Evolutionary conservation across 1,140 invertebrate genomes (phyloP).

Genomic region (Drosophila repleta): DNA sequence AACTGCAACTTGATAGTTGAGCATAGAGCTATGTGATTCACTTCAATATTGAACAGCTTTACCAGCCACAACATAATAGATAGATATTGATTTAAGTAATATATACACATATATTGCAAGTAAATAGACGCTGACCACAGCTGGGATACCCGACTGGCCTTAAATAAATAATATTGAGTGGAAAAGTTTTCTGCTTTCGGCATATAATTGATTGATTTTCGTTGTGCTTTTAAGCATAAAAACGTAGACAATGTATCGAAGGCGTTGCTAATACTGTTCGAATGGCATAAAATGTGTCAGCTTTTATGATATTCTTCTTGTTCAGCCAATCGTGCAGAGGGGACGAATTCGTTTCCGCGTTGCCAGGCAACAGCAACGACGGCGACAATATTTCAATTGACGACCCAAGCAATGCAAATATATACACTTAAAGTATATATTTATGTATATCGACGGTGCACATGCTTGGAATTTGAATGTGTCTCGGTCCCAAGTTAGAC

Average conservation of each 20-base stretch:
- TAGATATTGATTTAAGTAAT: no score
- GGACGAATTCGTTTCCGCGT: conserved; percentile 1
- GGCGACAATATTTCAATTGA: conserved; percentile 14
- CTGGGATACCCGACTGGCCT: no score
- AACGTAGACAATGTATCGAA: conserved; percentile 23
- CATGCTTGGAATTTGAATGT: conserved; percentile 15
- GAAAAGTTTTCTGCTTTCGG: conserved; percentile 5
- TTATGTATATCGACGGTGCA: conserved; percentile 2
- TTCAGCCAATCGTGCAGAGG: conserved; percentile 7
- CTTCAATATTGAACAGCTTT: no score
- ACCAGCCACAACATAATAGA: no score
- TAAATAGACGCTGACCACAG: no score
- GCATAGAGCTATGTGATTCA: no score
- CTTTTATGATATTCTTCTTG: conserved; percentile 28
- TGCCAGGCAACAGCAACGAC: conserved; percentile 9
- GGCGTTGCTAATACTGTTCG: conserved; percentile 17
- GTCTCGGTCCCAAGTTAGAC: not conserved
- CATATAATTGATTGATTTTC: conserved; percentile 34
- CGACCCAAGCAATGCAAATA: conserved; percentile 15
- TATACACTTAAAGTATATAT: conserved; percentile 10
- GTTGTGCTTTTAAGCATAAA: conserved; percentile 20
- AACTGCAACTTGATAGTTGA: not conserved
- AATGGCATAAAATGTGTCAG: conserved; percentile 27
- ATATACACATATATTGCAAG: no score
- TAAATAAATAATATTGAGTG: not conserved